These are phyloP conservation scores for Anoura caudifer DNA, from an alignment of 2,113 vertebrate species.

Conservation along the genomic window DNA sequence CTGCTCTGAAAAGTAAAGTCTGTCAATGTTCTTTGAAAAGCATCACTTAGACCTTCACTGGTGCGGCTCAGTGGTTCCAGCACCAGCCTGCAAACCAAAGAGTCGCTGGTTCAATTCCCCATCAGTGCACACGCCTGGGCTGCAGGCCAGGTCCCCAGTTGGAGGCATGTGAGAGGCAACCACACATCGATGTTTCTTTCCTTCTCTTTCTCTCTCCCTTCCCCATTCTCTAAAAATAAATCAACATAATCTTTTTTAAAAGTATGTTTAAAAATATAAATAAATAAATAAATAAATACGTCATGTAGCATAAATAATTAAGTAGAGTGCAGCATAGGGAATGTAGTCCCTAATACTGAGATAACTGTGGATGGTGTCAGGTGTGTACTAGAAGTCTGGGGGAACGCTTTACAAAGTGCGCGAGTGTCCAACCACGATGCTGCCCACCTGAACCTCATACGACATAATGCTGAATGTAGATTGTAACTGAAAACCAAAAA, in stretches of 20 bases:
- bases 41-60: neutral
- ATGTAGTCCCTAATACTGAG: accelerated
- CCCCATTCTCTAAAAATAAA: neutral
- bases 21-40: neutral
- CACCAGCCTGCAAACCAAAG: neutral
- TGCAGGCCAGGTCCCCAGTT: neutral
- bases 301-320: neutral
- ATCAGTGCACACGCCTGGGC: neutral
- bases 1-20: neutral
- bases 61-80: neutral
- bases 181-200: neutral
- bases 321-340: neutral
- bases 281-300: no score
- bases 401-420: accelerated
- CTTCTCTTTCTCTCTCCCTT: neutral
- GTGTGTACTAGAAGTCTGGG: neutral
- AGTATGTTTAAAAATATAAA: no score
- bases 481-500: neutral
- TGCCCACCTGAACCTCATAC: neutral
- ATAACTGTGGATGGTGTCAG: neutral
- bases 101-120: neutral
- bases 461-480: neutral
- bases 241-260: no score
- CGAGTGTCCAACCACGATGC: neutral
- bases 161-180: neutral